These are phyloP conservation scores for Odontocerum albicorne DNA, from an alignment of 2,888 invertebrate genomes.

Conservation along the genomic window DNA sequence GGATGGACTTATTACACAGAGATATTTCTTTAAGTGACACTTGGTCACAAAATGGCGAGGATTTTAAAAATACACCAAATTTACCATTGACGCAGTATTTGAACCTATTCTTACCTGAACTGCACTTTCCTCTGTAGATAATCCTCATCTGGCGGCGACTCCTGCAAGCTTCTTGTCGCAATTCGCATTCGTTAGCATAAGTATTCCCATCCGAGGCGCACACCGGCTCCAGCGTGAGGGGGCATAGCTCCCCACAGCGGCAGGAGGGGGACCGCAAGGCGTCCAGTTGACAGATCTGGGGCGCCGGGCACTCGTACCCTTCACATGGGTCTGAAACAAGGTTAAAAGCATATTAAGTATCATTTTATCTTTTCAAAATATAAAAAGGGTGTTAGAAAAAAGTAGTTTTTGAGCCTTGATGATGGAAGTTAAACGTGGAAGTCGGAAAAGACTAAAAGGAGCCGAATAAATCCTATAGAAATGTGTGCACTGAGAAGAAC, in stretches of 20 bases:
- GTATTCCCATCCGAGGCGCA: slow-evolving; percentile 80
- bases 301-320: slow-evolving; percentile 73
- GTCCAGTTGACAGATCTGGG: slow-evolving; percentile 83
- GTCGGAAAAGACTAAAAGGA: too few species aligned
- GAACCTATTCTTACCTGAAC: slow-evolving; percentile 61
- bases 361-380: too few species aligned
- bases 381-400: too few species aligned
- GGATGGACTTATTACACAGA: too few species aligned
- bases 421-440: too few species aligned
- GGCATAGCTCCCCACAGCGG: slow-evolving; percentile 77
- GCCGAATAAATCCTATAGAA: too few species aligned
- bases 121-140: slow-evolving; percentile 81
- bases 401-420: too few species aligned
- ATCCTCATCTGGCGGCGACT: slow-evolving; percentile 72
- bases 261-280: slow-evolving; percentile 75
- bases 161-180: slow-evolving; percentile 78
- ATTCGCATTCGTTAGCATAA: slow-evolving; percentile 79
- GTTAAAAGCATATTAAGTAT: neutral
- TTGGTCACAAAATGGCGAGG: too few species aligned
- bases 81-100: neutral
- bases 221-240: slow-evolving; percentile 71
- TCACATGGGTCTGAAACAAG: slow-evolving; percentile 78
- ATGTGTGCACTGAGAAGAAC: too few species aligned
- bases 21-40: too few species aligned
- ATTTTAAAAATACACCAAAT: neutral